phyloP scores from a whole-genome alignment of 2,888 invertebrate species.

The Axea sp. region DNA sequence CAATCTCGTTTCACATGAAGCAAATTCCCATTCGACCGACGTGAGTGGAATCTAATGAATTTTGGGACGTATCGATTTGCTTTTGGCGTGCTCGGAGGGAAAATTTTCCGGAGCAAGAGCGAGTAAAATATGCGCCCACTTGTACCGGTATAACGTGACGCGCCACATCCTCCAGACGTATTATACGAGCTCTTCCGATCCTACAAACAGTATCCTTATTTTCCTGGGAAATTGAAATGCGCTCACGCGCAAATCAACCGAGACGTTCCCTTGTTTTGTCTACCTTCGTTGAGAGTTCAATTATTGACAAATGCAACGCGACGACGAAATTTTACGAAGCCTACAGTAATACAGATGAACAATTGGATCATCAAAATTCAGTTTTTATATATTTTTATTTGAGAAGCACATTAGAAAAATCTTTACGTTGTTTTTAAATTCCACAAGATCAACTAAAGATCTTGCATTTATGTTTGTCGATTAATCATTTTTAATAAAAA shows the following conservation, averaged over 20 bases:
- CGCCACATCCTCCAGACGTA: constrained; percentile 47
- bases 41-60: constrained; percentile 60
- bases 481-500: too few relatives aligned
- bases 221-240: constrained; percentile 54
- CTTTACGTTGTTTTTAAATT: too few relatives aligned
- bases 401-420: too few relatives aligned
- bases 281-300: constrained; percentile 8
- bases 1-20: constrained; percentile 56
- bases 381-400: too few relatives aligned
- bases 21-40: constrained; percentile 57
- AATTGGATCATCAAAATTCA: background rate
- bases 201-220: constrained; percentile 53
- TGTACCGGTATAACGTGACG: constrained; percentile 41
- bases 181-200: constrained; percentile 47
- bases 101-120: constrained; percentile 43
- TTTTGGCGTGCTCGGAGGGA: constrained; percentile 18
- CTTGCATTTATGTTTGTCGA: too few relatives aligned
- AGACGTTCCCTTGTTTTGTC: constrained; percentile 43
- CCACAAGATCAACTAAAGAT: too few relatives aligned
- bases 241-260: constrained; percentile 48
- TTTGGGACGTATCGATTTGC: constrained; percentile 57
- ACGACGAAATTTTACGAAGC: constrained; percentile 8
- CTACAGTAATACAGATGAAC: background rate
- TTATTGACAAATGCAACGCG: constrained; percentile 27
- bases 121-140: constrained; percentile 61